These are phyloP conservation scores for Pygoscelis adeliae DNA, from an alignment of 2,113 vertebrate genomes.

Conservation along the genomic window DNA sequence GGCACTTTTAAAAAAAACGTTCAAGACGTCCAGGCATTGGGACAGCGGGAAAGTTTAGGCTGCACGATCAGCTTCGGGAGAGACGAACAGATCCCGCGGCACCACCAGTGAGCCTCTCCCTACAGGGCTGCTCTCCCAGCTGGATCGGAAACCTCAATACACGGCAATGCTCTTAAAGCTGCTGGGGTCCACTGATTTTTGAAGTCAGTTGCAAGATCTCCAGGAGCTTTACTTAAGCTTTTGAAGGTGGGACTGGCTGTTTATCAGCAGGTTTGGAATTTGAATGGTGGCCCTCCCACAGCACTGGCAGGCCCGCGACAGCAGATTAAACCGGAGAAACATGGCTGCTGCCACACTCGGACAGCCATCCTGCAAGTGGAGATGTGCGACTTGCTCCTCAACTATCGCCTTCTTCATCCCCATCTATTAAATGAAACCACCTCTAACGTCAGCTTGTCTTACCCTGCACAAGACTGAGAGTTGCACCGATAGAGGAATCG, in stretches of 20 bases:
- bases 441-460: not conserved
- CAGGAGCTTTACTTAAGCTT: not conserved
- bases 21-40: not conserved
- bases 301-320: not conserved
- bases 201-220: not conserved
- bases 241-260: not conserved
- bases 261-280: not conserved
- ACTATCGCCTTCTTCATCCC: not conserved
- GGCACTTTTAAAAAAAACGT: no score
- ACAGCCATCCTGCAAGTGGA: rapidly evolving
- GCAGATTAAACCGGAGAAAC: not conserved
- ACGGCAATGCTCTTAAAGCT: rapidly evolving
- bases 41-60: not conserved
- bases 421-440: not conserved
- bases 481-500: not conserved
- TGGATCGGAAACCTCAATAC: not conserved
- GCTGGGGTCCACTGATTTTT: not conserved
- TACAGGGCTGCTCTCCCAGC: not conserved
- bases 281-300: not conserved
- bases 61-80: not conserved
- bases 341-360: not conserved
- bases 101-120: not conserved
- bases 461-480: not conserved
- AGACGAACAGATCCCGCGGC: not conserved
- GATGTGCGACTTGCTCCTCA: not conserved